A percentile compares a stretch with the other conserved stretches of the same genome.
phyloP scores from a whole-genome alignment of 2,113 vertebrate genomes.

The Aptenodytes patagonicus region DNA sequence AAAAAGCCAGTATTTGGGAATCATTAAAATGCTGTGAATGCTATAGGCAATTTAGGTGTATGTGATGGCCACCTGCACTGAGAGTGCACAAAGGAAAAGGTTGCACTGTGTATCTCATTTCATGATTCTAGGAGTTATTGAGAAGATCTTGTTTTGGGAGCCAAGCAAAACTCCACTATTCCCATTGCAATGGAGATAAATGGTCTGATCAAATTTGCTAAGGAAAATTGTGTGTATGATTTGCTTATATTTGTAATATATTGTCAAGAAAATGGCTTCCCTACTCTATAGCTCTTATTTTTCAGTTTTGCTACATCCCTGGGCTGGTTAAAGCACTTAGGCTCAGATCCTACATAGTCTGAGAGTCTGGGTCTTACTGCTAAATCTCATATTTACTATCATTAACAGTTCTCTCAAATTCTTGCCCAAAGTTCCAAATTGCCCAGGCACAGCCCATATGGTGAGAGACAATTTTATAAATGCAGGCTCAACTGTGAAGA shows the following conservation, averaged over 20 bases:
- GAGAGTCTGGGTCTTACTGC: not conserved
- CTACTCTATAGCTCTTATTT: not conserved
- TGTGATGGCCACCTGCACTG: not conserved
- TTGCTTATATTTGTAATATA: not conserved
- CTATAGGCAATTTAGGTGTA: not conserved
- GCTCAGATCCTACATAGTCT: not conserved
- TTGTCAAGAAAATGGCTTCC: not conserved
- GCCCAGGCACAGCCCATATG: too few species aligned
- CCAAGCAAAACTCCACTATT: not conserved
- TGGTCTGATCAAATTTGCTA: not conserved
- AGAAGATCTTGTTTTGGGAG: not conserved
- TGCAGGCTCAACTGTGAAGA: too few species aligned
- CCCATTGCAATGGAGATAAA: not conserved
- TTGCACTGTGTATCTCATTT: not conserved
- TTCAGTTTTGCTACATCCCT: not conserved
- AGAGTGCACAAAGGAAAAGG: not conserved
- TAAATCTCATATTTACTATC: not conserved
- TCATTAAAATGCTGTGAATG: not conserved
- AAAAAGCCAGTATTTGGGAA: not conserved
- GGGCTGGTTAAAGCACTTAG: not conserved
- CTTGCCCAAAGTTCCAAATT: too few species aligned
- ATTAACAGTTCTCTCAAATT: not conserved
- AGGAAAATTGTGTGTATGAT: not conserved
- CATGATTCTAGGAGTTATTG: not conserved
- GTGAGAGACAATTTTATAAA: too few species aligned